Evolutionary conservation across 2,888 invertebrate genomes (phyloP).

Genomic region (Erpobdella octoculata): DNA sequence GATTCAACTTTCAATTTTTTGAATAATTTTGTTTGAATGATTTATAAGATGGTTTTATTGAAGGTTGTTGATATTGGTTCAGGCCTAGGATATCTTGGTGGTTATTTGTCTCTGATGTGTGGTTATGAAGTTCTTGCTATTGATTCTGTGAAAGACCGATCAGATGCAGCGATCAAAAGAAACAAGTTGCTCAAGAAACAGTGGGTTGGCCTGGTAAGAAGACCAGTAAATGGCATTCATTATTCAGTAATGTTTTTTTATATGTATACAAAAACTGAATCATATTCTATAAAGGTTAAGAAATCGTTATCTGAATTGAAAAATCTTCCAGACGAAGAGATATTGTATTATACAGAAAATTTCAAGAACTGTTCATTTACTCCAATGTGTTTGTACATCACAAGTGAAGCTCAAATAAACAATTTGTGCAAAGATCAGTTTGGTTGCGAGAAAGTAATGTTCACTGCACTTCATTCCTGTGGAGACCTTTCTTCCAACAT

Average conservation of each 20-base stretch:
- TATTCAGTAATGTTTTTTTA: background rate
- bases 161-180: slow-evolving; percentile 12
- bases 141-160: background rate
- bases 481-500: slow-evolving; percentile 71
- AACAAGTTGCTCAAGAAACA: slow-evolving; percentile 19
- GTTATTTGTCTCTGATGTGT: slow-evolving; percentile 8
- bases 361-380: background rate
- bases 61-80: slow-evolving; percentile 23
- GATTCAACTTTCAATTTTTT: too few relatives aligned
- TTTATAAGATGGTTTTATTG: too few relatives aligned
- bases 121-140: slow-evolving; percentile 15
- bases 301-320: background rate
- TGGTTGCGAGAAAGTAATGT: slow-evolving; percentile 34
- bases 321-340: too few relatives aligned
- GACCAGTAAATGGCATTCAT: background rate
- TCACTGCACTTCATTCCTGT: slow-evolving; percentile 77
- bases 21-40: too few relatives aligned
- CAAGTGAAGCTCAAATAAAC: background rate
- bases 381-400: slow-evolving; percentile 6
- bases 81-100: slow-evolving; percentile 22
- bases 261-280: background rate
- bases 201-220: background rate
- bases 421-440: background rate
- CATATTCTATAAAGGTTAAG: background rate
- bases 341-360: background rate